Evolutionary conservation across 2,113 vertebrate genomes (phyloP).

Genomic region (Cyprinodon tularosa): DNA sequence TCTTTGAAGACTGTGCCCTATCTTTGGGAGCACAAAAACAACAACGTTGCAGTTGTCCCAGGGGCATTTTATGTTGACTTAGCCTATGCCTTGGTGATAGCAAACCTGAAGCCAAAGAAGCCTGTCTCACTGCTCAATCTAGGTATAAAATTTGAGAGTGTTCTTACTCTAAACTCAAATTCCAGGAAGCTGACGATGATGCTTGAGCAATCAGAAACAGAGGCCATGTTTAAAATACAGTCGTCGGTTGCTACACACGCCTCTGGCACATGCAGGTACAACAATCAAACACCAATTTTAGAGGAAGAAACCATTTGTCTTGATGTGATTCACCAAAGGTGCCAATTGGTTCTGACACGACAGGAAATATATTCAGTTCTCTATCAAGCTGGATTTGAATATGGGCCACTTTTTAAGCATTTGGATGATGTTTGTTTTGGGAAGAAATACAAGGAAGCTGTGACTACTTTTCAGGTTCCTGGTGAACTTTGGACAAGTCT

Average conservation of each 20-base stretch:
- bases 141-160: conserved; percentile 77
- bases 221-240: conserved; percentile 78
- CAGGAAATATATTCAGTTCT: conserved; percentile 80
- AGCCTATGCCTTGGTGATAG: conserved; percentile 80
- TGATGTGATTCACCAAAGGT: conserved; percentile 77
- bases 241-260: conserved; percentile 78
- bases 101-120: conserved; percentile 71
- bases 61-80: conserved; percentile 84
- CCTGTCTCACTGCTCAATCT: conserved; percentile 76
- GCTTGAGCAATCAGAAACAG: conserved; percentile 60
- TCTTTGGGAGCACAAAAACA: conserved; percentile 85
- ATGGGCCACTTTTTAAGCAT: conserved; percentile 81
- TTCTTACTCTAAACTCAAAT: conserved; percentile 75
- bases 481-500: conserved; percentile 71
- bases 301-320: conserved; percentile 79
- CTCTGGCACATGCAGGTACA: conserved; percentile 73
- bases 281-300: conserved; percentile 28
- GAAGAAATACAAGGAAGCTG: conserved; percentile 83
- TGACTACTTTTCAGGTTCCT: conserved; percentile 79
- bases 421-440: conserved; percentile 80
- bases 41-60: conserved; percentile 79
- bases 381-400: conserved; percentile 82
- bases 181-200: conserved; percentile 75
- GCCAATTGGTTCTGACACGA: conserved; percentile 65
- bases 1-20: conserved; percentile 67